Evolutionary conservation across 2,797 vertebrate genomes (phyloP), one percentile per base, ranked within the genome.

Genomic region (Rhabdomys pumilio): DNA sequence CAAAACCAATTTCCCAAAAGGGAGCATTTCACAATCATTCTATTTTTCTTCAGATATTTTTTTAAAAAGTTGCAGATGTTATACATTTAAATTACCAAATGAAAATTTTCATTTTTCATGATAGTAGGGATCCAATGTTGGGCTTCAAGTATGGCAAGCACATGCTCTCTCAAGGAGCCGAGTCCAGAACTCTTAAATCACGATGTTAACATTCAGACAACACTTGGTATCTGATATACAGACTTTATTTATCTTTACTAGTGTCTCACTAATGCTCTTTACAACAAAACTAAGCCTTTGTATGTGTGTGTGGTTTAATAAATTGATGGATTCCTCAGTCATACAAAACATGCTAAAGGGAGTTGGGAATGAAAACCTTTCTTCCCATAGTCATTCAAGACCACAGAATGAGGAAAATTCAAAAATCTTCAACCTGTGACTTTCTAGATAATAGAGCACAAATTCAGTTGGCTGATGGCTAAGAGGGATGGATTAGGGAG

Each of bases 11-110:
- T 94, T 67, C 94, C n/a, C 41, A 72, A 22, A 87, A 83, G 50
- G 84, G 76, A 93, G 50, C 47, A 88, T 77, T 87, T 31, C 15
- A 59, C 20, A 88, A 34, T 65, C 55, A 50, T 77, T 73, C 7
- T 82, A 9, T 76, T 88, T 96, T 92, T 85, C 53, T 79, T 90
- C 57, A 65, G 61, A 88, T 91, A 57, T 6, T 77, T 94, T 69
- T 67, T 34, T 14, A 89, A 50, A 47, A 89, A 93, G 17, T 50
- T 93, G 2, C 29, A 91, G 31, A 53, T 55, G n/a, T 61, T 17
- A 38, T 75, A 57, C 22, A 90, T 76, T 44, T 92, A 44, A 88
- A 59, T 81, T 91, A 61, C 57, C 55, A 83, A 72, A 82, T 90
- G 7, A 44, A 31, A 89, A 85, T 10, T 55, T 86, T 55, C 34